Conservation (phyloP, 2,888 invertebrate genomes). For the Ecliptopera silaceata region DNA sequence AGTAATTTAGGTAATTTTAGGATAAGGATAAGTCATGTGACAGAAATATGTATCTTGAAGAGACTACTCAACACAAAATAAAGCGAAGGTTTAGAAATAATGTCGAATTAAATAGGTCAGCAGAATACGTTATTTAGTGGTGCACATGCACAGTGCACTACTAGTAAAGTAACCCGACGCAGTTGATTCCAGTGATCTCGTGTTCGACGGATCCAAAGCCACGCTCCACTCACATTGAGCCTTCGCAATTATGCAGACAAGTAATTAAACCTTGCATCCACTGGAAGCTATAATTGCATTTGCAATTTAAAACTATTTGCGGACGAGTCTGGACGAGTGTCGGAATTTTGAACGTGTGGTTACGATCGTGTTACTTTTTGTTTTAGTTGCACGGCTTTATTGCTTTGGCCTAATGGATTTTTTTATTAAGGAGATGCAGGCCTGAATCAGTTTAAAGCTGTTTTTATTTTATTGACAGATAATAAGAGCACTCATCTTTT, state of each 20-base stretch:
- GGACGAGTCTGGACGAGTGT: constrained; percentile 32
- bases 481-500: background rate
- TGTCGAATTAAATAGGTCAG: no score
- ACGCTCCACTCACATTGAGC: constrained; percentile 28
- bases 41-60: no score
- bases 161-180: background rate
- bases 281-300: constrained; percentile 51
- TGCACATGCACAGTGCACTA: no score
- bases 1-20: no score
- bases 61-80: no score
- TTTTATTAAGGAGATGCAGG: background rate
- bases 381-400: background rate
- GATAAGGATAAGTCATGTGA: no score
- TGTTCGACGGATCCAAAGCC: constrained; percentile 2
- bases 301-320: constrained; percentile 58
- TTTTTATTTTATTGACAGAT: background rate
- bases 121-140: no score
- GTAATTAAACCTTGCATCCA: constrained; percentile 52
- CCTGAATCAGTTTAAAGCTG: background rate
- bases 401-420: constrained; percentile 1
- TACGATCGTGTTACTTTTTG: constrained; percentile 13
- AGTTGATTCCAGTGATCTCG: background rate
- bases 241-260: constrained; percentile 46
- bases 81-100: no score
- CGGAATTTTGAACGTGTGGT: constrained; percentile 16